Percentiles rank a stretch among this genome's conserved stretches.
Conservation (phyloP, 2,797 vertebrate species). For the Loris lydekkerianus region DNA sequence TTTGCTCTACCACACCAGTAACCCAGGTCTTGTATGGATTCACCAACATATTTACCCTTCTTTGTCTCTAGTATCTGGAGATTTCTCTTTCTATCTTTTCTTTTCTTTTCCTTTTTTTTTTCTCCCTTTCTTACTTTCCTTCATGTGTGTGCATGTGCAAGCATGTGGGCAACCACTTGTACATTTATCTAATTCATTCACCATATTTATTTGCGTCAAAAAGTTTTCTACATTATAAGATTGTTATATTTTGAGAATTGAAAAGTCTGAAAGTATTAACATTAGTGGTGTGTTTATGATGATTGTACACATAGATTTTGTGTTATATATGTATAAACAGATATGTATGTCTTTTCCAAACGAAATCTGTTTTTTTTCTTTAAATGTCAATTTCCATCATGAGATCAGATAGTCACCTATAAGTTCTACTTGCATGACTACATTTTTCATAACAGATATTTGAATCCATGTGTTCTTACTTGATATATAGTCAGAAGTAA, state of each 20-base stretch:
- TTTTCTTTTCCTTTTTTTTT: not conserved
- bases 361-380: not conserved
- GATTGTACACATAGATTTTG: not conserved
- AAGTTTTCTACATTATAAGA: not conserved
- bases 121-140: too few relatives aligned
- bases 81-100: not conserved
- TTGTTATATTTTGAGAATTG: not conserved
- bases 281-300: not conserved
- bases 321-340: not conserved
- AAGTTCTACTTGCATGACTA: not conserved
- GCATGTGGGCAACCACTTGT: not conserved
- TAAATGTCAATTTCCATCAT: not conserved
- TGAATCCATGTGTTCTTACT: not conserved
- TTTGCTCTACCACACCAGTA: not conserved
- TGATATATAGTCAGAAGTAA: not conserved
- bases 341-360: not conserved
- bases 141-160: not conserved
- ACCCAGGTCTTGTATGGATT: not conserved
- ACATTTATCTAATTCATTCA: not conserved
- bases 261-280: slow-evolving; percentile 18
- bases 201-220: not conserved
- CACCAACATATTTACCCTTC: fast-evolving
- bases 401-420: not conserved
- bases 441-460: not conserved
- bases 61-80: not conserved